These are phyloP conservation scores for Drosophila barbarae DNA, from an alignment of 2,888 invertebrate species.

Conservation along the genomic window DNA sequence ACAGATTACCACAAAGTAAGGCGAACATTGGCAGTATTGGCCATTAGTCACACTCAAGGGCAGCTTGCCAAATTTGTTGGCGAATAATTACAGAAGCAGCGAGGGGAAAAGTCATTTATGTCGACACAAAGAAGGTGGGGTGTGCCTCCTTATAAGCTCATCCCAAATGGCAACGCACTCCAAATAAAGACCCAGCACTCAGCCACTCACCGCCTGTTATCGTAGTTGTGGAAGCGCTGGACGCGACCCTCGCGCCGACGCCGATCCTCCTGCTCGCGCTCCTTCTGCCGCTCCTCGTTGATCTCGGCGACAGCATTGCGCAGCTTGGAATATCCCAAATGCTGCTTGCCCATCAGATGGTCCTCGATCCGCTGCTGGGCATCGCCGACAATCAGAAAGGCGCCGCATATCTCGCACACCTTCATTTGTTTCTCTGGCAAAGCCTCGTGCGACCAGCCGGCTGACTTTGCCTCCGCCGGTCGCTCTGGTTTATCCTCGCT, in stretches of 20 bases:
- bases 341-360: constrained; percentile 98
- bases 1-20: background rate
- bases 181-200: background rate
- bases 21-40: background rate
- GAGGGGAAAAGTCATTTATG: background rate
- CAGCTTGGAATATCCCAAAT: constrained; percentile 90
- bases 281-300: constrained; percentile 82
- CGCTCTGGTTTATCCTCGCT: constrained; percentile 37
- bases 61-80: constrained; percentile 10
- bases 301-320: constrained; percentile 86
- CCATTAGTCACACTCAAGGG: constrained; percentile 17
- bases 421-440: constrained; percentile 99
- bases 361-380: constrained; percentile 98
- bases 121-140: background rate
- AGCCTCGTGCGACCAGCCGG: constrained; percentile 86
- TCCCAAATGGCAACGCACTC: background rate
- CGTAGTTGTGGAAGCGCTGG: constrained; percentile 61
- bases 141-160: constrained; percentile 1
- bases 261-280: constrained; percentile 82
- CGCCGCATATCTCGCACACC: constrained; percentile 98
- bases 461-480: constrained; percentile 36
- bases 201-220: constrained; percentile 60
- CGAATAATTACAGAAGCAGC: background rate
- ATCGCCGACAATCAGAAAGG: constrained; percentile 99
- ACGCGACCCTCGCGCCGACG: constrained; percentile 76